These are phyloP conservation scores for Phyllostomus hastatus DNA, from an alignment of 2,113 vertebrate species.

Conservation along the genomic window DNA sequence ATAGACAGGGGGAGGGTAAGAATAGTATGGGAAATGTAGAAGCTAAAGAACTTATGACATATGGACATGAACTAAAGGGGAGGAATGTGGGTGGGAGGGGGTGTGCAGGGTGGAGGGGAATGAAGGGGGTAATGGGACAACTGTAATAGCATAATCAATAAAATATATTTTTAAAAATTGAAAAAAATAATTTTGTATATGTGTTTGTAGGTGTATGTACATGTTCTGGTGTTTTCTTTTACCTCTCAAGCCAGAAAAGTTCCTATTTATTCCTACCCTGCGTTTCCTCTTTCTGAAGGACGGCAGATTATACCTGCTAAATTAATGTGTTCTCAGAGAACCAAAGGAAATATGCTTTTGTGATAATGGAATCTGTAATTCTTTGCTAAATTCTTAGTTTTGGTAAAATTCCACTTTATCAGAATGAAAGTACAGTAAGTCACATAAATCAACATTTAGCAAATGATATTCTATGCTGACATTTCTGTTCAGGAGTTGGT, in stretches of 20 bases:
- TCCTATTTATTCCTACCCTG: constrained; percentile 18
- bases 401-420: constrained; percentile 53
- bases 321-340: constrained; percentile 24
- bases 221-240: not conserved
- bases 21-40: no score
- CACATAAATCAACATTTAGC: constrained; percentile 49
- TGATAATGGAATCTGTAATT: constrained; percentile 38
- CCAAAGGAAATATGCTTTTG: constrained; percentile 40
- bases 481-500: constrained; percentile 52
- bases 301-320: constrained; percentile 26
- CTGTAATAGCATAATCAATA: no score
- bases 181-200: not conserved
- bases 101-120: no score
- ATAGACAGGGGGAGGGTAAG: no score
- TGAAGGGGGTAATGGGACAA: no score
- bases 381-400: constrained; percentile 50
- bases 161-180: not conserved
- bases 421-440: constrained; percentile 42
- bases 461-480: constrained; percentile 62
- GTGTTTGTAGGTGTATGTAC: not conserved
- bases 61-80: no score
- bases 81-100: no score
- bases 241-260: not conserved
- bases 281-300: constrained; percentile 22
- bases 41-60: no score